Conservation (phyloP, 2,113 vertebrate species). For the Calonectris borealis region DNA sequence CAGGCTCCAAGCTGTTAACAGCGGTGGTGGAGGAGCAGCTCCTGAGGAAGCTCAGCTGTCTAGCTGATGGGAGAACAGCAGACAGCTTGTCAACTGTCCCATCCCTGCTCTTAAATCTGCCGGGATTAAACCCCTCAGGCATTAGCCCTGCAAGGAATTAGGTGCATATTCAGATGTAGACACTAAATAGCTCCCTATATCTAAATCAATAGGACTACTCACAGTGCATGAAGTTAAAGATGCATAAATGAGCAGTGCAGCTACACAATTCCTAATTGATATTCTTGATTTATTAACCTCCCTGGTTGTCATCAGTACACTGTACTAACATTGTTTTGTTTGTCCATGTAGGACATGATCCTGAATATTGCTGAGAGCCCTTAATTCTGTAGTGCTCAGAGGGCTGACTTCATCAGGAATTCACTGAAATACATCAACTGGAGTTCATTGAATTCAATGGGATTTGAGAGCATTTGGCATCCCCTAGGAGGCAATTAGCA, state of each 20-base stretch:
- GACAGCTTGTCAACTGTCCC: neutral
- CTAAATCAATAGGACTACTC: neutral
- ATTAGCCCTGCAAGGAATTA: neutral
- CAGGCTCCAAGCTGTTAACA: neutral
- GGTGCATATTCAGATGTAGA: neutral
- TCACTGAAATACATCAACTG: slow-evolving; percentile 40
- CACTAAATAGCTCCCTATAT: neutral
- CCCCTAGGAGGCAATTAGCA: slow-evolving; percentile 58
- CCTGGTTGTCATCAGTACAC: neutral
- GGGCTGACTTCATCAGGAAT: slow-evolving; percentile 32
- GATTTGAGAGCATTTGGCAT: slow-evolving; percentile 43
- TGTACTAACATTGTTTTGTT: neutral
- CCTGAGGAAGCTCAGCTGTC: neutral
- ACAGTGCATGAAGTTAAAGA: neutral
- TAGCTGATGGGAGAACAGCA: neutral
- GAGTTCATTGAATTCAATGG: slow-evolving; percentile 39
- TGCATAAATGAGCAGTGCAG: neutral
- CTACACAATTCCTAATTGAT: slow-evolving; percentile 8
- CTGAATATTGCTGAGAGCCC: neutral
- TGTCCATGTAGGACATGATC: neutral
- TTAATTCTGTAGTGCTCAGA: neutral
- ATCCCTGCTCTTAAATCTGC: neutral
- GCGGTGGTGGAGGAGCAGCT: neutral
- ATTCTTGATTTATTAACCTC: slow-evolving; percentile 19
- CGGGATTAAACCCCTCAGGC: neutral